phyloP scores from a whole-genome alignment of 64 coral and sea anemone genomes.

The Montipora foliosa region DNA sequence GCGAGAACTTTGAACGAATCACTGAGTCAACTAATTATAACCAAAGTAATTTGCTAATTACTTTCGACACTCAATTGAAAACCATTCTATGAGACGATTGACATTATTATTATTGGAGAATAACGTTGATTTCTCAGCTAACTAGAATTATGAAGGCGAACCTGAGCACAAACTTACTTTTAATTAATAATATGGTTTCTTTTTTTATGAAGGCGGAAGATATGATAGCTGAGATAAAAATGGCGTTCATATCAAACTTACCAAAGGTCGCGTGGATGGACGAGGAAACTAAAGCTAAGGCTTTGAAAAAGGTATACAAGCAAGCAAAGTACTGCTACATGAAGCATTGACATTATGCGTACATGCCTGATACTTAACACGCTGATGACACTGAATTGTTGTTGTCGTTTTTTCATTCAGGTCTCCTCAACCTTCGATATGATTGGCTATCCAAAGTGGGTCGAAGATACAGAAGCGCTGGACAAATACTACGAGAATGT shows the following conservation, averaged over 20 bases:
- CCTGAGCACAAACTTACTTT: too few relatives aligned
- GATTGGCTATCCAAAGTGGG: conserved; percentile 97
- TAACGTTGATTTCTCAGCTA: too few relatives aligned
- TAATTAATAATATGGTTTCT: too few relatives aligned
- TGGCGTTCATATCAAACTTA: conserved; percentile 75
- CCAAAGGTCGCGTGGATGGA: conserved; percentile 96
- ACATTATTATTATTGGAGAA: too few relatives aligned
- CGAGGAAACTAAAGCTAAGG: conserved; percentile 72
- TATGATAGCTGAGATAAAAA: conserved; percentile 87
- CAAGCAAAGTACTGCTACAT: background rate
- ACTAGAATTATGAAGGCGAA: too few relatives aligned
- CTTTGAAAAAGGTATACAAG: conserved; percentile 76
- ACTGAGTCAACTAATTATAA: too few relatives aligned
- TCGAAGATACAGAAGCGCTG: conserved; percentile 75
- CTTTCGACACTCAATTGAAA: too few relatives aligned
- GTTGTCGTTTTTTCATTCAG: conserved; percentile 21
- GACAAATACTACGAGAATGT: conserved; percentile 96
- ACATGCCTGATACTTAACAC: background rate
- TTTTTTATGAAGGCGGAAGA: conserved; percentile 65
- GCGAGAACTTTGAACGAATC: too few relatives aligned
- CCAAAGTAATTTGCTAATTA: too few relatives aligned
- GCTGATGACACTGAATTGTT: background rate
- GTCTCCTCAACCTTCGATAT: conserved; percentile 85
- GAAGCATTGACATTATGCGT: too few relatives aligned
- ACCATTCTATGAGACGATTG: too few relatives aligned